Conservation (phyloP, 2,797 vertebrate genomes). For the Lerista edwardsae region DNA sequence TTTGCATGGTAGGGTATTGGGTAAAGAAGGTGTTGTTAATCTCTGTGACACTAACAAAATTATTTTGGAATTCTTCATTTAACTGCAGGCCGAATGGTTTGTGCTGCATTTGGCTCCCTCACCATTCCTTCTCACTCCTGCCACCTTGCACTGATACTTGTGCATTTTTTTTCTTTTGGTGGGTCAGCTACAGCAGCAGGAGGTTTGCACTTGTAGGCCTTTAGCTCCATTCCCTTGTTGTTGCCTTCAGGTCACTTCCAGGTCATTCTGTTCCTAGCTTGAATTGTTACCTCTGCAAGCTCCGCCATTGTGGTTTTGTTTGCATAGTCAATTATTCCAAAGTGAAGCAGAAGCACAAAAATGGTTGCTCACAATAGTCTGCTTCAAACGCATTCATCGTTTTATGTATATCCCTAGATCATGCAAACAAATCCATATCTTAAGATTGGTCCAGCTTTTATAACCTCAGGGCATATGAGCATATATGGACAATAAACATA, state of each 20-base stretch:
- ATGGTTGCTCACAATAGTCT: background rate
- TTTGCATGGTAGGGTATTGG: no score
- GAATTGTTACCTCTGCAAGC: background rate
- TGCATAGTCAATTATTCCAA: background rate
- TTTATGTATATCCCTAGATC: background rate
- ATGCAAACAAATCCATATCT: background rate
- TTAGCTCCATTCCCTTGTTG: background rate
- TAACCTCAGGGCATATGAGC: conserved; percentile 1
- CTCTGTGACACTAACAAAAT: background rate
- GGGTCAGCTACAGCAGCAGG: no score
- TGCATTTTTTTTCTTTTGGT: no score
- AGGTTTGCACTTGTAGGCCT: background rate
- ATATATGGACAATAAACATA: no score
- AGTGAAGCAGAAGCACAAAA: background rate
- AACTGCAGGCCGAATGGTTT: background rate
- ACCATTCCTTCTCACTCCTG: no score
- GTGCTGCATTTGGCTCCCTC: no score
- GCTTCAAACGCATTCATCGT: background rate
- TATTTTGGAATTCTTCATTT: background rate
- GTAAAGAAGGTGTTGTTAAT: no score
- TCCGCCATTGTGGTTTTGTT: background rate
- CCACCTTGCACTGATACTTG: no score
- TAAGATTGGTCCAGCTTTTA: background rate
- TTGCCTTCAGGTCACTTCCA: background rate
- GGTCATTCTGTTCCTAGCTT: background rate